Evolutionary conservation across 2,113 vertebrate species (phyloP).

Genomic region (Halichoeres trimaculatus): DNA sequence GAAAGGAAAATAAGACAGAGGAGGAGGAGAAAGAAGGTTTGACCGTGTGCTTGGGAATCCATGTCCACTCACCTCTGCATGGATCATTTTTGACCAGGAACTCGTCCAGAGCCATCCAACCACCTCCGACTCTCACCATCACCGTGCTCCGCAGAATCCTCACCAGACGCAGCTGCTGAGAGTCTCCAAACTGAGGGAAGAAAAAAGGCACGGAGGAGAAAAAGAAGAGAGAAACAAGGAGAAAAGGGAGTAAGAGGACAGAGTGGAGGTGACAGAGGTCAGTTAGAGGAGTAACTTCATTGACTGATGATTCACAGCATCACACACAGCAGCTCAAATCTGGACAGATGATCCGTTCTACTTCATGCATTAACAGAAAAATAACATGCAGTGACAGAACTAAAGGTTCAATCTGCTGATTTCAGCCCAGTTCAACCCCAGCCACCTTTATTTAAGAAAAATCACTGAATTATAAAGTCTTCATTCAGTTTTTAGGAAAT

Average conservation of each 20-base stretch:
- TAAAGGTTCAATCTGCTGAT: not conserved
- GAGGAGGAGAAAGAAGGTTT: not conserved
- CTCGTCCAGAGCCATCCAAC: constrained; percentile 99
- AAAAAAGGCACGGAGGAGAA: not conserved
- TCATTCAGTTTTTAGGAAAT: constrained; percentile 11
- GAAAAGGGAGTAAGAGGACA: not conserved
- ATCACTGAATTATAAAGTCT: not conserved
- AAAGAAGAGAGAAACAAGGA: not conserved
- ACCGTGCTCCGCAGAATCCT: constrained; percentile 97
- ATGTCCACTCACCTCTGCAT: constrained; percentile 91
- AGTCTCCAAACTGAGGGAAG: constrained; percentile 91
- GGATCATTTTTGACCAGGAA: constrained; percentile 98
- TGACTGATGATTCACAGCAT: not conserved
- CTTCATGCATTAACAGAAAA: constrained; percentile 72
- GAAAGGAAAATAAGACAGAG: not conserved
- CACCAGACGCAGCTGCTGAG: constrained; percentile 98
- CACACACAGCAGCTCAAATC: constrained; percentile 42
- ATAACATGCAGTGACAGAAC: constrained; percentile 57
- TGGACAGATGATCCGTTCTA: constrained; percentile 18
- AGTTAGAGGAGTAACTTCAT: constrained; percentile 2
- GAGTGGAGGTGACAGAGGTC: not conserved
- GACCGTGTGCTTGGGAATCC: not conserved
- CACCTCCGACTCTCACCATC: constrained; percentile 97
- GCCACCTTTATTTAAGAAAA: not conserved
- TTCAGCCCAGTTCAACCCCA: constrained; percentile 32